These are phyloP conservation scores for Drosophila koepferae DNA, from an alignment of 2,888 invertebrate species.

Conservation along the genomic window DNA sequence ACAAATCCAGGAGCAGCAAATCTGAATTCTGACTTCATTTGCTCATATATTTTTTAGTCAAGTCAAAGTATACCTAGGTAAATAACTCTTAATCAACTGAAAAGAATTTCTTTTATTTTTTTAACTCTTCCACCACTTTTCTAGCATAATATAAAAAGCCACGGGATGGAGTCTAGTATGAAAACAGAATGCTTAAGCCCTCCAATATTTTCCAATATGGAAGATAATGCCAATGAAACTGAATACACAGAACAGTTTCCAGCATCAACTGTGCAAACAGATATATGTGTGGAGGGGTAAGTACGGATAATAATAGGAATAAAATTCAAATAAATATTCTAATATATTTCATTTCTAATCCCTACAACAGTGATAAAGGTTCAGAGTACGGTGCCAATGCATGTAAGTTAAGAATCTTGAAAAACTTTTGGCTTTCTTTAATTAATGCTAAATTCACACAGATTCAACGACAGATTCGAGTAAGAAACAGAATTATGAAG, in stretches of 20 bases:
- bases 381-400: neutral
- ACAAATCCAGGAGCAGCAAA: neutral
- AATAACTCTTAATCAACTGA: neutral
- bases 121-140: neutral
- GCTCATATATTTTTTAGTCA: neutral
- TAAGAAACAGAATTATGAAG: neutral
- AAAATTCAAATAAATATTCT: neutral
- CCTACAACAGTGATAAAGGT: neutral
- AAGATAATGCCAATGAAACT: neutral
- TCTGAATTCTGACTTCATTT: too few relatives aligned
- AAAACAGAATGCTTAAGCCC: neutral
- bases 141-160: constrained; percentile 5
- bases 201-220: neutral
- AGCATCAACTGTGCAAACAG: neutral
- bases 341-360: neutral
- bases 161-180: constrained; percentile 13
- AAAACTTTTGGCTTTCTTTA: neutral
- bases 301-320: neutral
- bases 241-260: constrained; percentile 2
- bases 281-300: neutral
- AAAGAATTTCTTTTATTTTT: neutral
- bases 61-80: constrained; percentile 6
- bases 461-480: neutral
- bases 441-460: neutral
- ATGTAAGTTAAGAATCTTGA: neutral